Conservation (phyloP, 2,113 vertebrate genomes). For the Ptilorrhoa leucosticta region DNA sequence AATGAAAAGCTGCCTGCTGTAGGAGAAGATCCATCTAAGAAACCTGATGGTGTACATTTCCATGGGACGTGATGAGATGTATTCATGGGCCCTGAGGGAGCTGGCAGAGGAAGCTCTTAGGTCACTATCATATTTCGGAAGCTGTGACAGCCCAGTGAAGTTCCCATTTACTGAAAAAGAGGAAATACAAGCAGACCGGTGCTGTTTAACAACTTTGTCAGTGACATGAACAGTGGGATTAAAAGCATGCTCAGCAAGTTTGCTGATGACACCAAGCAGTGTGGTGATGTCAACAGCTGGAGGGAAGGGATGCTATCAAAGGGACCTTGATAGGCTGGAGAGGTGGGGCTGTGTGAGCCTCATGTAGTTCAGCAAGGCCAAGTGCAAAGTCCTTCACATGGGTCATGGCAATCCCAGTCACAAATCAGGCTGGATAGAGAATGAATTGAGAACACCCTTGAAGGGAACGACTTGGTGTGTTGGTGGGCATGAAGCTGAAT, state of each 20-base stretch:
- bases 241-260: not conserved
- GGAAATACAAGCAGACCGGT: rapidly evolving
- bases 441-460: not conserved
- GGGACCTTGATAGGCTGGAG: not conserved
- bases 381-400: not conserved
- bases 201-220: not conserved
- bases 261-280: not conserved
- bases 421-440: not conserved
- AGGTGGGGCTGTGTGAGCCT: not conserved
- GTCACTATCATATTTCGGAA: not conserved
- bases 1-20: not conserved
- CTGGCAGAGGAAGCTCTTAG: not conserved
- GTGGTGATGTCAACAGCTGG: not conserved
- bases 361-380: not conserved
- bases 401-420: not conserved
- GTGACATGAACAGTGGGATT: not conserved
- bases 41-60: not conserved
- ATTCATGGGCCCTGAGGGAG: not conserved
- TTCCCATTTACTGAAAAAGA: not conserved
- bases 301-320: not conserved
- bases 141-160: not conserved
- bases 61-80: not conserved
- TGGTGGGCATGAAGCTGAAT: not conserved
- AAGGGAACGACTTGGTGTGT: not conserved
- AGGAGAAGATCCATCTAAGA: not conserved